Base-by-base conservation (phyloP, 2,888 invertebrate species). In the Dicranocentrus wangi region DNA sequence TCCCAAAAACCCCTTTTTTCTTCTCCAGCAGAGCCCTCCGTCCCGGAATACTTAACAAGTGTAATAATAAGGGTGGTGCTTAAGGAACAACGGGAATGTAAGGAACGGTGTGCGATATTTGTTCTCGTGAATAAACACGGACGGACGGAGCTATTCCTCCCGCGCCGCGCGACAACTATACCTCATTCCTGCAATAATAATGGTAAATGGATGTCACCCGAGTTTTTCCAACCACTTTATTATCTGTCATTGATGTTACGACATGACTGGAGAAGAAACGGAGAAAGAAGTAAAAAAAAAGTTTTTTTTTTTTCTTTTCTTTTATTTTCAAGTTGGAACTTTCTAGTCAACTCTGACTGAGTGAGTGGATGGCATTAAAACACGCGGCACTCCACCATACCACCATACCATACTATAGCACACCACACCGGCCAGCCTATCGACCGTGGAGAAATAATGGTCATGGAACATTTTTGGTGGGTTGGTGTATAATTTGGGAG, bases 151-250 rank as follows among this genome's bases (percentile, higher is more conserved):
- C n/a, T n/a, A n/a, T n/a, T n/a, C n/a, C n/a, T n/a, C n/a, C n/a
- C n/a, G n/a, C n/a, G n/a, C n/a, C n/a, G n/a, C n/a, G n/a, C n/a
- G n/a, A n/a, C n/a, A n/a, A 32, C 5, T 32, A 32, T 3, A 7
- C 61, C 27, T 61, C 71, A 71, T 32, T 70, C 71, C 19, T 27
- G 61, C 32, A 61, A 71, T 71, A 71, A 71, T 32, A 55, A 66
- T 55, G 75, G 32, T 75, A 75, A 66, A 75, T 75, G 66, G 58
- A 66, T 75, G 75, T 66, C 75, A 51, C 32, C 53, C 51, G 58
- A 75, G 55, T 75, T 65, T 63, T 66, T 53, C 65, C 65, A 66
- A 53, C 75, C 58, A 55, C 75, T 75, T 75, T 53, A 75, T 66
- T 75, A 75, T 75, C 75, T 75, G 66, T 66, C 66, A 66, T 55